phyloP scores from a whole-genome alignment of 2,888 invertebrate genomes.

The Protophormia terraenovae region DNA sequence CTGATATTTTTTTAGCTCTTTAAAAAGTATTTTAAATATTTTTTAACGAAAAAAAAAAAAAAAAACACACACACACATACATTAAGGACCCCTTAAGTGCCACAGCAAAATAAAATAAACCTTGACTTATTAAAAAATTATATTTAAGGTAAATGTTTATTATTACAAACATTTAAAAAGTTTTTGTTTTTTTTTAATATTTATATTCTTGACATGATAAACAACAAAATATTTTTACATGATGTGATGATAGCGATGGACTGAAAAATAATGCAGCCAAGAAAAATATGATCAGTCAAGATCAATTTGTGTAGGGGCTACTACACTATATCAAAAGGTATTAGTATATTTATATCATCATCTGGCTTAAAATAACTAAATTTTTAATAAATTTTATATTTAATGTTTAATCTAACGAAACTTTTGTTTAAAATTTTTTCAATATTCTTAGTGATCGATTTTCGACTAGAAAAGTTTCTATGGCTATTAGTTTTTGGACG shows the following conservation, averaged over 20 bases:
- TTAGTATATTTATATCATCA: too few relatives aligned
- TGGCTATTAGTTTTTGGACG: too few relatives aligned
- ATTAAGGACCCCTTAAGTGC: neutral
- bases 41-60: neutral
- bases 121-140: slow-evolving; percentile 7
- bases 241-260: neutral
- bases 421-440: too few relatives aligned
- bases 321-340: neutral
- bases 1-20: neutral
- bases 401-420: too few relatives aligned
- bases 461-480: too few relatives aligned
- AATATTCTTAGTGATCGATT: too few relatives aligned
- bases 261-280: neutral
- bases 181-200: neutral
- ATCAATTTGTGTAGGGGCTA: neutral
- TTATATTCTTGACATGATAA: slow-evolving; percentile 4
- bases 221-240: neutral
- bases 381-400: too few relatives aligned
- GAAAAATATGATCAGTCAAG: neutral
- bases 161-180: neutral
- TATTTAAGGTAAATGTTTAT: neutral
- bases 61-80: neutral
- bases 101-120: slow-evolving; percentile 1
- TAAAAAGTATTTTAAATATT: neutral
- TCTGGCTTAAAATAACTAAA: too few relatives aligned